Evolutionary conservation across 2,888 invertebrate species (phyloP), one percentile per base, ranked within the genome.

Genomic region (Azorinus chamasolen): DNA sequence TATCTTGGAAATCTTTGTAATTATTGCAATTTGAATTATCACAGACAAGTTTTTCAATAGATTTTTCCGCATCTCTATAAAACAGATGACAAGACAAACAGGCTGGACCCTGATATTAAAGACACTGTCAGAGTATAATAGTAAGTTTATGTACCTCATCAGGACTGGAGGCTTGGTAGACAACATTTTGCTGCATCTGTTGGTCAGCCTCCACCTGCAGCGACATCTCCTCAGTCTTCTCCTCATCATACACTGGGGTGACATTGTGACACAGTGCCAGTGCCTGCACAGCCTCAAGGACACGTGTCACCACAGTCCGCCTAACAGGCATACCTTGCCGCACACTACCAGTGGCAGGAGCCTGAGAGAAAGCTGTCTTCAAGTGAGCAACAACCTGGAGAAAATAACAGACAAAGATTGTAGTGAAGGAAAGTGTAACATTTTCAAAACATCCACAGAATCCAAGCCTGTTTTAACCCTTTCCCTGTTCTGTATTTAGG

Each of bases 201-300:
- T 90, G 90, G 63, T 92, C 92, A 24, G 91, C 91, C 79, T 92
- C 93, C 5, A 58, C 72, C 54, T 79, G 63, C 25, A 78, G 83
- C 3, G 89, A 90, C 5, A 72, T 85, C 10, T 89, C 90, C n/a
- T 74, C 73, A 18, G 84, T 86, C 18, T 77, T 84, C 24, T 87
- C 89, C 57, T 91, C 91, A 71, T 99, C 99, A 90, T 96, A 97
- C 1, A 98, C 97, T 0, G 99, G 99, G 0, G 99, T 99, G 12
- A 99, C 99, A 93, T 99, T 99, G 92, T 99, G 99, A 92, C 99
- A 99, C 43, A 99, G 94, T 0, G 99, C 98, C 59, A 99, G 94
- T 0, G 99, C 99, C 87, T 97, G 96, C 32, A 99, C 97, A 0
- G 97, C 97, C 90, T 97, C 97, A 94, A 96, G 96, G 74, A 98